Base-by-base conservation (phyloP, 2,888 invertebrate species). In the Tetheella fluctuosa region DNA sequence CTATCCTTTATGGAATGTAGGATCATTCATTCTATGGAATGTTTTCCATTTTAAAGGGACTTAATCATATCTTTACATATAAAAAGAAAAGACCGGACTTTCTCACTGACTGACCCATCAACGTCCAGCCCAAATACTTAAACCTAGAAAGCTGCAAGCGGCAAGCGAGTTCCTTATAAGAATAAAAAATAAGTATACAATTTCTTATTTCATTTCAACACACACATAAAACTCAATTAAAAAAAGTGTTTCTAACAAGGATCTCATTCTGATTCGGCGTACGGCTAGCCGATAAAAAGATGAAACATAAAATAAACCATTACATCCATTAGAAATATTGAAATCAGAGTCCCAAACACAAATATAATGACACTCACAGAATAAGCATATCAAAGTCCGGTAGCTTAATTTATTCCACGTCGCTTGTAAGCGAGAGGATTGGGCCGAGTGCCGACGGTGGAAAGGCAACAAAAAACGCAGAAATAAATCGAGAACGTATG, bases 361-460 rank as follows among this genome's bases (percentile, higher is more conserved):
- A 55, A 55, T 55, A 76, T 76, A 80, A 78, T 75, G 71, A 74
- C 68, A 65, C 63, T 69, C 70, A 70, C 71, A 71, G 74, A 74
- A 72, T 74, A 76, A 74, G 69, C 81, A 82, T 84, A 86, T 88
- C 84, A 81, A 89, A 89, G 76, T 86, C 86, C 91, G 79, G 91
- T 91, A 91, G 91, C 91, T 86, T 91, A 91, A 91, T 91, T 81
- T 89, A 91, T 91, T 85, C 91, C 74, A 82, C 87, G 89, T 89
- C 85, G 80, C 75, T 73, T 79, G 81, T 78, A 73, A 73, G 66
- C 76, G 75, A 74, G 48, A 48, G 48, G 48, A 48, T 48, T 10
- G 48, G n/a, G 77, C 75, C 70, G 64, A 68, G 73, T 70, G 77
- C 69, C 74, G 81, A 79, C 71, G 77, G 78, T 20, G 20, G 55